Conservation (phyloP, 2,797 vertebrate species). For the Etheostoma nigrum region DNA sequence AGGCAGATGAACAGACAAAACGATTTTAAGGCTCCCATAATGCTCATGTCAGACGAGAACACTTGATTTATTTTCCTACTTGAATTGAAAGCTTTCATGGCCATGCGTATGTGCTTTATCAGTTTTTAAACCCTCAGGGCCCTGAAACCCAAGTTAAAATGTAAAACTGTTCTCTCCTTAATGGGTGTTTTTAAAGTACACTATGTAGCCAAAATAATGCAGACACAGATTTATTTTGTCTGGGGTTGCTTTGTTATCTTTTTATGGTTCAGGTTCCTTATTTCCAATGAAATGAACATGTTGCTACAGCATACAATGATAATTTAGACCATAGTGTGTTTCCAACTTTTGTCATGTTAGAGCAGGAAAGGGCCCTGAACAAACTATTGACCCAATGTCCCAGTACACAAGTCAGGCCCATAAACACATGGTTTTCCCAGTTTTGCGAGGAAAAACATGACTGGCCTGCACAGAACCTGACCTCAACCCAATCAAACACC, state of each 20-base stretch:
- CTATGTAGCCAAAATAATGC: not conserved
- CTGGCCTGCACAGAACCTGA: not conserved
- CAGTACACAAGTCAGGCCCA: not conserved
- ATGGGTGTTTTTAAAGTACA: not conserved
- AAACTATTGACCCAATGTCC: not conserved
- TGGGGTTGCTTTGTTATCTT: not conserved
- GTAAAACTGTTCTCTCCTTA: not conserved
- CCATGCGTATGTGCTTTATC: not conserved
- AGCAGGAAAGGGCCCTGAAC: no score
- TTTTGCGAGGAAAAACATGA: not conserved
- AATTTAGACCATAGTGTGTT: not conserved
- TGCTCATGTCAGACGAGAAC: constrained; percentile 1
- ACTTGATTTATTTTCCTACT: not conserved
- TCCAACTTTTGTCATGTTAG: not conserved
- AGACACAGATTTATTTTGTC: not conserved
- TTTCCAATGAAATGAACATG: not conserved
- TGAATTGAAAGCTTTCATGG: not conserved
- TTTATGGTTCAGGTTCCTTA: not conserved
- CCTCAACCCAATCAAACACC: not conserved
- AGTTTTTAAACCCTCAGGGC: not conserved
- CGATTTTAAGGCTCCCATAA: constrained; percentile 1
- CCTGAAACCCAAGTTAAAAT: not conserved
- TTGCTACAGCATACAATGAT: not conserved
- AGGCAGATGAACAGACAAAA: constrained; percentile 17
- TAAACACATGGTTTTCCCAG: not conserved